Evolutionary conservation across 2,888 invertebrate genomes (phyloP), one percentile per base, ranked within the genome.

Genomic region (Ephialtes manifestator): DNA sequence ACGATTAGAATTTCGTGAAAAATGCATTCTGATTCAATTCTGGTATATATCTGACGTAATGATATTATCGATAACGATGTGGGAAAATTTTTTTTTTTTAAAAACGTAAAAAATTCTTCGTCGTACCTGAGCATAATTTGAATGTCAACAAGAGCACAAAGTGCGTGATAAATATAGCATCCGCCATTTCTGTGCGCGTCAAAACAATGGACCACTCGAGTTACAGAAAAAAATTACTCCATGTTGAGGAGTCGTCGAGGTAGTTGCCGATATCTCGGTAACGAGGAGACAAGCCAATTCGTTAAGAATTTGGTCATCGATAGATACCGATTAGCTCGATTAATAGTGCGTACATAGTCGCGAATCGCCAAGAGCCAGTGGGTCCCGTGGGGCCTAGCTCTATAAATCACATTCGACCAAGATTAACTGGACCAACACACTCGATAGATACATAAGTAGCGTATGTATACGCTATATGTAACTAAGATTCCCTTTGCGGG

Each of bases 141-240:
- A 93, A 90, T 88, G 91, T 92, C 90, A 93, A 91, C 89, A 91
- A 91, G 77, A 93, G 90, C 86, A 93, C 88, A 87, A 93, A 92
- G 89, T 92, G 90, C 89, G 89, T 89, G 89, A 92, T 91, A 92
- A 92, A 92, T 90, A 92, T 89, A 92, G 87, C 89, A 90, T 91
- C 92, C 92, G 93, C 93, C 93, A 93, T 93, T 92, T 91, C 91
- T 88, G 81, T 89, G 85, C 89, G 91, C 89, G 90, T 92, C 92
- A 91, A 93, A 93, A 93, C 92, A 92, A 92, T 90, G 88, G 85
- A 86, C 85, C 86, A 85, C 83, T 86, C 78, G 81, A 87, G 87
- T 89, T 86, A 81, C 68, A 43, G 55, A 68, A 63, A 68, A 63
- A 79, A 65, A 65, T 79, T 72, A 82, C 85, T 79, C 85, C 85